Base-by-base conservation (phyloP, 2,113 vertebrate species). In the Neodontobutis hainanensis region DNA sequence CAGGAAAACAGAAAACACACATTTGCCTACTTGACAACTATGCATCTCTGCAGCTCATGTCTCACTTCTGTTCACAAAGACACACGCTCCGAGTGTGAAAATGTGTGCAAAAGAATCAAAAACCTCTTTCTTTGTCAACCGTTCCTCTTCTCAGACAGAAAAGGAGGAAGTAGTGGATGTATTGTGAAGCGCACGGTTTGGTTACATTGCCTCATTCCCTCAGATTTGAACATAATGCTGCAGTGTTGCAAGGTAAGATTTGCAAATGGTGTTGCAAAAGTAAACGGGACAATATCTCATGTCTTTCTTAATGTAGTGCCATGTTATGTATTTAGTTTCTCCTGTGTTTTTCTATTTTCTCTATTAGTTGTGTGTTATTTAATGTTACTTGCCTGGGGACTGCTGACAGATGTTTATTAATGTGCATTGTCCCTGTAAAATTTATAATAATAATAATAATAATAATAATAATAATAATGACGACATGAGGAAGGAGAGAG, bases 121-220 rank as follows among this genome's bases (percentile, higher is more conserved):
- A 46, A 4, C 2, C 5, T 44, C 35, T 48, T 8, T 63, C 45
- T 50, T 58, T 56, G 50, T 27, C 14, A 56, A 66, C 55, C n/a
- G 38, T 35, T 61, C 5, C 42, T 34, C 14, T 11, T 53, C 14
- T 36, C 27, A 47, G 47, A 19, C 14, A 7, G 10, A 1, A 6
- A 51, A 73, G 34, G 51, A 48, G 57, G 65, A 66, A 67, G 38
- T 72, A 11, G 43, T 19, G 11, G 8, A 38, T 1, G 19, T 42
- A 40, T 61, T 42, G 47, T 34, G 15, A 50, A 12, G 34, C 2
- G 40, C 55, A 44, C 60, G 50, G 52, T 42, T 3, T 10, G 1
- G 5, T 11, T 4, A 43, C 14, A 3, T 77, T 62, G 6, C 65
- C 27, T 58, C 69, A 73, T 58, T 72, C 48, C 40, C 9, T 3